Base-by-base conservation (phyloP, 2,113 vertebrate genomes). In the Hypomesus transpacificus region DNA sequence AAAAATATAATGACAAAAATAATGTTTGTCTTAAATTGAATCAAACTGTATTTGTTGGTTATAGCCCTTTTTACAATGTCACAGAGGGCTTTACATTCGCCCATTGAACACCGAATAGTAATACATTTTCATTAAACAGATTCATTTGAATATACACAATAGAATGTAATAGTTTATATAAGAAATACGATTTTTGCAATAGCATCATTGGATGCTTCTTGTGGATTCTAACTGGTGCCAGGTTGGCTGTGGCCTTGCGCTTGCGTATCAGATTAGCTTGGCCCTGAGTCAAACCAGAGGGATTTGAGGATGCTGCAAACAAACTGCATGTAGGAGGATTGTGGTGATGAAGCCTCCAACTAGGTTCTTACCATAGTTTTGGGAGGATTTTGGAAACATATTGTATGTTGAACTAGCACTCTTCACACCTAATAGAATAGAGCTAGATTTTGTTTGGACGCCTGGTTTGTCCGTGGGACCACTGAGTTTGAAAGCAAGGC, bases 191-290 rank as follows among this genome's bases (percentile, higher is more conserved):
- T 17, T 56, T 56, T 64, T 34, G 62, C 31, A 34, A 11, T 20
- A 39, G 17, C 8, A 34, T 3, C 3, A 64, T n/a, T n/a, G 17
- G 11, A 1, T 31, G 17, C 17, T 20, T 39, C 31, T 39, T 56
- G 16, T 56, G 16, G 8, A n/a, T 31, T n/a, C 28, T 2, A 34
- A 7, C 21, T 64, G 26, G 31, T 17, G 16, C 7, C 34, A 46
- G 21, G 21, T 22, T 20, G 20, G 11, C 7, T 34, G 39, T 46
- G 39, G 39, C 39, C 8, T 13, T 46, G 62, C 61, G 61, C 62
- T 34, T 39, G 62, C 62, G 28, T 31, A 18, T 64, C 28, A 31
- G 62, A 64, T 46, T 64, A 64, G 39, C 1, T 61, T 61, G 59
- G 24, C 14, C 24, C 4, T 11, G 39, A 46, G 14, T 24, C 1